These are phyloP conservation scores for Didymodactylos carnosus DNA, from an alignment of 2,888 invertebrate genomes.

Conservation along the genomic window DNA sequence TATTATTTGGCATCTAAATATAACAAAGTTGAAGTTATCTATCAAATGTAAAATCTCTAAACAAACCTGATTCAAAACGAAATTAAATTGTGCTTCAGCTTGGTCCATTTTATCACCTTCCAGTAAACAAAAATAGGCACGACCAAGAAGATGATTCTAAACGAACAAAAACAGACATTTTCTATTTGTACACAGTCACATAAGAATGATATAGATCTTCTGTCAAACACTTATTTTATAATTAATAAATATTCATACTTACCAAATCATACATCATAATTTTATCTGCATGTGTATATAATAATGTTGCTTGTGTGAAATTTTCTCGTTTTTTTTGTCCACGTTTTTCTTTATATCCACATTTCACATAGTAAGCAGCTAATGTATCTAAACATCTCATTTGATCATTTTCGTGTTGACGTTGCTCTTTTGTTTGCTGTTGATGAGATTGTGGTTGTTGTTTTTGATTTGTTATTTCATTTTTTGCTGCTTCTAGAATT, in stretches of 20 bases:
- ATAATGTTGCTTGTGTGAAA: constrained; percentile 68
- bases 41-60: constrained; percentile 15
- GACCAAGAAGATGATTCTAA: constrained; percentile 87
- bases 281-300: constrained; percentile 96
- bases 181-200: too few species aligned
- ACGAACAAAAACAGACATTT: too few species aligned
- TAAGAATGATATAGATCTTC: background rate
- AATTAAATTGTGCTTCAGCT: constrained; percentile 97
- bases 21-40: too few species aligned
- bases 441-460: too few species aligned
- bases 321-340: constrained; percentile 76
- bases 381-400: constrained; percentile 56
- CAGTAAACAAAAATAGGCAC: constrained; percentile 87
- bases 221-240: constrained; percentile 36
- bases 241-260: too few species aligned
- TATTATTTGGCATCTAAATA: constrained; percentile 69
- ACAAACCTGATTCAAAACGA: constrained; percentile 59
- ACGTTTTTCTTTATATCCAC: constrained; percentile 54
- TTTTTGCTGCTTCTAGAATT: constrained; percentile 66
- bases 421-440: constrained; percentile 91
- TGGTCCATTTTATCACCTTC: constrained; percentile 99
- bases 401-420: constrained; percentile 34
- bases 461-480: constrained; percentile 49
- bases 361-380: constrained; percentile 87
- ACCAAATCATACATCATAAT: constrained; percentile 99